A percentile compares a stretch with the other conserved stretches of the same genome.
phyloP scores from a whole-genome alignment of 2,113 vertebrate species.

The Bufo bufo region DNA sequence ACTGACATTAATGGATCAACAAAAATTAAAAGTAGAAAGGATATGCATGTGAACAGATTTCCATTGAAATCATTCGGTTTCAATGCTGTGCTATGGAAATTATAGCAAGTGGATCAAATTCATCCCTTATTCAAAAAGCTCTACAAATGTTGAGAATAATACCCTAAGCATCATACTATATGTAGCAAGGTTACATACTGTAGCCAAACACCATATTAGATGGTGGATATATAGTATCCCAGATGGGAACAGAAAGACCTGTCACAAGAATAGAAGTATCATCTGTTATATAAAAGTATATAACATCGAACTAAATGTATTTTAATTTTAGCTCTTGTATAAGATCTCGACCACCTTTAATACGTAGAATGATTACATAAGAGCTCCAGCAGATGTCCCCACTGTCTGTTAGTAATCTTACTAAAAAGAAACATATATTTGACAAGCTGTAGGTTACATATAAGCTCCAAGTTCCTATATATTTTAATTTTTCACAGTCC shows the following conservation, averaged over 20 bases:
- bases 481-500: neutral
- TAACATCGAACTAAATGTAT: neutral
- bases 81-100: neutral
- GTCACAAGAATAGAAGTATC: neutral
- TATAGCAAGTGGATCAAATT: neutral
- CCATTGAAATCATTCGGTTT: neutral
- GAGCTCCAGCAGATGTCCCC: slow-evolving; percentile 10
- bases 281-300: neutral
- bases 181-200: neutral
- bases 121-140: neutral
- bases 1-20: neutral
- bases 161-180: neutral
- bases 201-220: neutral
- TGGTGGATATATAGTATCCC: neutral
- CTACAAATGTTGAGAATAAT: neutral
- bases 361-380: neutral
- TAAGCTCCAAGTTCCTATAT: neutral
- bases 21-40: neutral
- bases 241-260: neutral
- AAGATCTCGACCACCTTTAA: neutral
- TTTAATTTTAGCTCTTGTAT: neutral
- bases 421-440: neutral
- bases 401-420: neutral
- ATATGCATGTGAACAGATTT: neutral
- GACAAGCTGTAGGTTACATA: neutral